These are phyloP conservation scores for Tetheella fluctuosa DNA, from an alignment of 2,888 invertebrate species.

Conservation along the genomic window DNA sequence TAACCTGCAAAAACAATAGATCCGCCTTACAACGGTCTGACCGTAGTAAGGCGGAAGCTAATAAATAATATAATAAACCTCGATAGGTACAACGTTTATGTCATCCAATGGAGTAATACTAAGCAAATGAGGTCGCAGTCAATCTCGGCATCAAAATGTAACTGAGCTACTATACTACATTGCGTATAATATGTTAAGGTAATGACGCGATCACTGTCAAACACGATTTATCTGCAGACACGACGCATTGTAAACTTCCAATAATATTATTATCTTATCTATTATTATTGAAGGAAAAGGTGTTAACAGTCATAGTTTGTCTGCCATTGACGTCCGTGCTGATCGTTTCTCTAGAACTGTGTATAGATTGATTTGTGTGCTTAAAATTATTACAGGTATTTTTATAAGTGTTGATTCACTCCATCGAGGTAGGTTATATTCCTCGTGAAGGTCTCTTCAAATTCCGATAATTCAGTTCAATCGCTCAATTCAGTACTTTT, in stretches of 20 bases:
- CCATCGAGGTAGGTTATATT: too few species aligned
- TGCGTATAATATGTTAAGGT: neutral
- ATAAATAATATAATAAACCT: too few species aligned
- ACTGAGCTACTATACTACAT: neutral
- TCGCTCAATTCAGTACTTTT: too few species aligned
- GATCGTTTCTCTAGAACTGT: conserved; percentile 21
- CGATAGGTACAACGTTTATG: too few species aligned
- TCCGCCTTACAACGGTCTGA: too few species aligned
- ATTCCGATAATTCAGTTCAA: too few species aligned
- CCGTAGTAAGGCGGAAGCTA: too few species aligned
- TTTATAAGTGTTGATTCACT: neutral
- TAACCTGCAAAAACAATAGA: too few species aligned
- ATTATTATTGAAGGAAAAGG: conserved; percentile 17
- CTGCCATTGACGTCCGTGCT: conserved; percentile 35
- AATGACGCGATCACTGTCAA: conserved; percentile 5
- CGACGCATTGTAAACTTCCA: conserved; percentile 19
- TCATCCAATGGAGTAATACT: too few species aligned
- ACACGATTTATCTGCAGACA: conserved; percentile 8
- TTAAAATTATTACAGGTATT: neutral
- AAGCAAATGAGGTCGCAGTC: too few species aligned
- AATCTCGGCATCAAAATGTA: neutral
- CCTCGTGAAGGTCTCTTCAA: too few species aligned
- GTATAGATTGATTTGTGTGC: conserved; percentile 28
- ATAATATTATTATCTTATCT: conserved; percentile 29
- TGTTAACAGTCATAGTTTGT: conserved; percentile 40